A percentile compares a stretch with the other conserved stretches of the same genome.
phyloP scores from a whole-genome alignment of 2,888 invertebrate genomes.

The Thera obeliscata region DNA sequence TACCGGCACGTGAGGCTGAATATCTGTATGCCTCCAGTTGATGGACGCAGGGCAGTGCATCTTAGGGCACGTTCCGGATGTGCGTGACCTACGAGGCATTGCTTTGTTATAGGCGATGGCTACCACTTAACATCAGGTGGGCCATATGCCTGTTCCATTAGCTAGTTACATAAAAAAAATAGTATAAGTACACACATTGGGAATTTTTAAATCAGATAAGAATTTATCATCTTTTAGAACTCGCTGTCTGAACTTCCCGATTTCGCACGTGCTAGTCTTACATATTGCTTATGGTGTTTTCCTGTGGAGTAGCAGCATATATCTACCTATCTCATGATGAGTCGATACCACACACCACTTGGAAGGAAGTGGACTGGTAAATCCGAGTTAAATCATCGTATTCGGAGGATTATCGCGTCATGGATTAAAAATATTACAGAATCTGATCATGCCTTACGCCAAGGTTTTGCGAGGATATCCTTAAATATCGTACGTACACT shows the following conservation, averaged over 20 bases:
- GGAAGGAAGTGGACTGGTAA: conserved; percentile 24
- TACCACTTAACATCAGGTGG: no score
- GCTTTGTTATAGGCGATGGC: no score
- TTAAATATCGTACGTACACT: not conserved
- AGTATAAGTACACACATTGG: not conserved
- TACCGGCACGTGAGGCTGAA: no score
- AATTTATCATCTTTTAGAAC: conserved; percentile 1
- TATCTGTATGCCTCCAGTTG: no score
- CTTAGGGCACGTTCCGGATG: no score
- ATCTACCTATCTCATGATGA: not conserved
- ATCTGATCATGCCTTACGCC: conserved; percentile 14
- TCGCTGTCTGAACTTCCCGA: conserved; percentile 14
- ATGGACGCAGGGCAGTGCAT: no score
- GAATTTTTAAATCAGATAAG: conserved; percentile 8
- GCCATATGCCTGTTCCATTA: no score
- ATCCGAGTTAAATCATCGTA: conserved; percentile 21
- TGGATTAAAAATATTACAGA: conserved; percentile 6
- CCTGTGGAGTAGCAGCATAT: conserved; percentile 11
- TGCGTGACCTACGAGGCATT: no score
- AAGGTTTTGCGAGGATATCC: conserved; percentile 3
- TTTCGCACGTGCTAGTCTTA: conserved; percentile 2
- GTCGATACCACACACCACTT: conserved; percentile 4
- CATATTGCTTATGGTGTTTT: conserved; percentile 1
- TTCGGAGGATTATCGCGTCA: conserved; percentile 15
- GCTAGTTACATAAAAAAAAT: no score